Base-by-base conservation (phyloP, 2,113 vertebrate species). In the Bagarius yarrelli region DNA sequence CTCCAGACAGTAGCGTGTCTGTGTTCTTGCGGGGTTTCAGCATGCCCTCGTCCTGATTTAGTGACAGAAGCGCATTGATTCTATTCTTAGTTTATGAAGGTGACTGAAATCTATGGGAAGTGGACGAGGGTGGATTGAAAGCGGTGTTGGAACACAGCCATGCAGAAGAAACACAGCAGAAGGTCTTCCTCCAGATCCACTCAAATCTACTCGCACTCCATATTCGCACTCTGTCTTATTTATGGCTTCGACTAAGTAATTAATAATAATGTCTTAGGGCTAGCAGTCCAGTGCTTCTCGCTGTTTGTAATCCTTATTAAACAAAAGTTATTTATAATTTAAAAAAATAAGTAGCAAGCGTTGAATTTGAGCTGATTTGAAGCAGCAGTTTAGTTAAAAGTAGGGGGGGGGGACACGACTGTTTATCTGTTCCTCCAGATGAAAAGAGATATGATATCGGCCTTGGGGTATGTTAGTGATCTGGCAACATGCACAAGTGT, bases 221-320 rank as follows among this genome's bases (percentile, higher is more conserved):
- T 78, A 73, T 69, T 73, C 44, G 53, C 61, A 23, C 55, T 81
- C 81, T 50, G 53, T 74, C 75, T 53, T 79, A 74, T 82, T 79
- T 83, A 94, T 93, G 94, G 93, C 93, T 95, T 94, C 93, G 95
- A 94, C 95, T 93, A 94, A 95, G 95, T 96, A 95, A 93, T 94
- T 94, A 95, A 91, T 40, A 44, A 71, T 40, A 21, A 23, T 93
- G 95, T 95, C 90, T 92, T 95, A 94, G 76, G 71, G 70, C 79
- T 83, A 89, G 95, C 95, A 91, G 94, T 92, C 94, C 96, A 95
- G 94, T 96, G 95, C 96, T 97, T 97, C 97, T 97, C 94, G 94
- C 94, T 93, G 95, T 97, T 97, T 97, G 94, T 97, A 97, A 95
- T 95, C 95, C 93, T 95, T 93, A 94, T 94, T 96, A 94, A 52